phyloP scores from a whole-genome alignment of 2,797 vertebrate genomes.

The Fratercula arctica region DNA sequence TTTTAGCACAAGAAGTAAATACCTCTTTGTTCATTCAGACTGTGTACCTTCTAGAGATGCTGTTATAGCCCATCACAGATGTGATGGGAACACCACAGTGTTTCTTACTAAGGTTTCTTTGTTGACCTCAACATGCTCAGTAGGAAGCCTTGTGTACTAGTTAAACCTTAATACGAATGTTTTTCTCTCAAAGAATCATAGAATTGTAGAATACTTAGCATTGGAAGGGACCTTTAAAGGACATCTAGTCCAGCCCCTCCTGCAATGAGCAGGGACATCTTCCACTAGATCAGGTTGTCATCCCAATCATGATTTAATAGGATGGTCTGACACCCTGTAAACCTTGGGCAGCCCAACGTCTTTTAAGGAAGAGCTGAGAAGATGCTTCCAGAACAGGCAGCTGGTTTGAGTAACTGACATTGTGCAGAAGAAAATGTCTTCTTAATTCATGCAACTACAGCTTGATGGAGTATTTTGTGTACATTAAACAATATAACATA shows the following conservation, averaged over 20 bases:
- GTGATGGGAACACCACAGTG: background rate
- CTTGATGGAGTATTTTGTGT: background rate
- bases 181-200: background rate
- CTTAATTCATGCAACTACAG: background rate
- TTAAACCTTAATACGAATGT: background rate
- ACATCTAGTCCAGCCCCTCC: background rate
- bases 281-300: background rate
- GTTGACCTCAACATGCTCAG: background rate
- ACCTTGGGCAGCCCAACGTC: background rate
- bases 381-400: background rate
- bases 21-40: background rate
- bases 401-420: background rate
- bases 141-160: background rate
- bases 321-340: background rate
- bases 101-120: conserved; percentile 1
- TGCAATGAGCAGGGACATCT: background rate
- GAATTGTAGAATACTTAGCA: background rate
- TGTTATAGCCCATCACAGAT: background rate
- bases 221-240: background rate
- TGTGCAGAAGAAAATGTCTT: background rate
- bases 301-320: background rate
- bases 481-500: background rate
- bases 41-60: background rate
- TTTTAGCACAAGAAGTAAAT: background rate
- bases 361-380: background rate